Conservation (phyloP, 1,140 invertebrate genomes). For the Cydia pomonella region DNA sequence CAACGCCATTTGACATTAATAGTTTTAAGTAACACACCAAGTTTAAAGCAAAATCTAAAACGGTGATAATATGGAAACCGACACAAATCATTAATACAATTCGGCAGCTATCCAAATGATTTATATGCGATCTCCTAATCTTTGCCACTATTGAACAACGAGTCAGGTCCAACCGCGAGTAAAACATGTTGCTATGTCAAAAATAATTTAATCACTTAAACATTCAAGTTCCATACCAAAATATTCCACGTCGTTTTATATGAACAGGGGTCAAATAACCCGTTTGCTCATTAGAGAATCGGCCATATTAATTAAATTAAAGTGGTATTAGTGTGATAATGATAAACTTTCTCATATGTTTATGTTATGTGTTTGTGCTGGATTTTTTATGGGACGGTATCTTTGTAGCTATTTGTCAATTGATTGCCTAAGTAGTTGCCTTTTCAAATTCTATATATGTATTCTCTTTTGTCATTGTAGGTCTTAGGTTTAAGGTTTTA, state of each 20-base stretch:
- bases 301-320: constrained; percentile 17
- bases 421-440: too few relatives aligned
- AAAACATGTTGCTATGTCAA: neutral
- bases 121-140: constrained; percentile 10
- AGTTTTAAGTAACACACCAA: too few relatives aligned
- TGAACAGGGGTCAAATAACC: constrained; percentile 6
- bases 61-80: neutral
- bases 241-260: constrained; percentile 2
- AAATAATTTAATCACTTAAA: constrained; percentile 9
- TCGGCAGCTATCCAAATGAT: neutral
- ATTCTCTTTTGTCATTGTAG: too few relatives aligned
- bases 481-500: too few relatives aligned
- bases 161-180: neutral
- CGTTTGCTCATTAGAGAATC: constrained; percentile 23
- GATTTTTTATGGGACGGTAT: neutral
- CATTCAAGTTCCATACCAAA: constrained; percentile 17
- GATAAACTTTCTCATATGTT: constrained; percentile 15
- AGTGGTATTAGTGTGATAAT: constrained; percentile 15
- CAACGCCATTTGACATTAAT: too few relatives aligned
- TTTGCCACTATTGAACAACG: neutral
- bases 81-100: constrained; percentile 5
- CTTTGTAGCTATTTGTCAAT: neutral
- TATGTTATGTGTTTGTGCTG: neutral
- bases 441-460: too few relatives aligned
- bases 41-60: too few relatives aligned